These are phyloP conservation scores for Synanthedon myopaeformis DNA, from an alignment of 2,888 invertebrate genomes.

Conservation along the genomic window DNA sequence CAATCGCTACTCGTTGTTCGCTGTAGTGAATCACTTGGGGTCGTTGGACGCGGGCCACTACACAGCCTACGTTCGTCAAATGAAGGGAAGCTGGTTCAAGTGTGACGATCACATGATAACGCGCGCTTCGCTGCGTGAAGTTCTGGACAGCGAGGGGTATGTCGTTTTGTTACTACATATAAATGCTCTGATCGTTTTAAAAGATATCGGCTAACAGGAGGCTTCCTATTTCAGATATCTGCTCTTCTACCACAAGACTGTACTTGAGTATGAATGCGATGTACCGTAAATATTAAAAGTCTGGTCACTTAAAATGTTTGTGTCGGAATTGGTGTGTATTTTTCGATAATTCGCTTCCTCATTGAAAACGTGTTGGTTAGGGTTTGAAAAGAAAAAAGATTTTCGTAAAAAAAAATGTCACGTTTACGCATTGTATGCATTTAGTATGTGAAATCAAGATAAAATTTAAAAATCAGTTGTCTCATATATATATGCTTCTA, in stretches of 20 bases:
- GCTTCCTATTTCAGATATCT: slow-evolving; percentile 79
- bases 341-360: too few species aligned
- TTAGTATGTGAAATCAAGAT: too few species aligned
- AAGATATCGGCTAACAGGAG: background rate
- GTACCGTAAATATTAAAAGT: slow-evolving; percentile 13
- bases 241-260: slow-evolving; percentile 96
- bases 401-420: too few species aligned
- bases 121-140: slow-evolving; percentile 87
- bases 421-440: too few species aligned
- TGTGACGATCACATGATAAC: slow-evolving; percentile 97
- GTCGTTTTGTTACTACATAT: slow-evolving; percentile 21
- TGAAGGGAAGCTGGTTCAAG: slow-evolving; percentile 93
- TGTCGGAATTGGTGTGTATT: too few species aligned
- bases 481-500: too few species aligned
- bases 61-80: slow-evolving; percentile 95
- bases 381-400: too few species aligned
- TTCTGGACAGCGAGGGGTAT: slow-evolving; percentile 95
- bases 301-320: too few species aligned
- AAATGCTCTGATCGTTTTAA: background rate
- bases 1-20: slow-evolving; percentile 92
- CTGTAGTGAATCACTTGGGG: slow-evolving; percentile 96
- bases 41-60: slow-evolving; percentile 95
- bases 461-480: too few species aligned
- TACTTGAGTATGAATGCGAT: slow-evolving; percentile 82
- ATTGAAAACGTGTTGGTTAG: too few species aligned